Evolutionary conservation across 1,140 invertebrate genomes (phyloP).

Genomic region (Tetramorium alpestre): DNA sequence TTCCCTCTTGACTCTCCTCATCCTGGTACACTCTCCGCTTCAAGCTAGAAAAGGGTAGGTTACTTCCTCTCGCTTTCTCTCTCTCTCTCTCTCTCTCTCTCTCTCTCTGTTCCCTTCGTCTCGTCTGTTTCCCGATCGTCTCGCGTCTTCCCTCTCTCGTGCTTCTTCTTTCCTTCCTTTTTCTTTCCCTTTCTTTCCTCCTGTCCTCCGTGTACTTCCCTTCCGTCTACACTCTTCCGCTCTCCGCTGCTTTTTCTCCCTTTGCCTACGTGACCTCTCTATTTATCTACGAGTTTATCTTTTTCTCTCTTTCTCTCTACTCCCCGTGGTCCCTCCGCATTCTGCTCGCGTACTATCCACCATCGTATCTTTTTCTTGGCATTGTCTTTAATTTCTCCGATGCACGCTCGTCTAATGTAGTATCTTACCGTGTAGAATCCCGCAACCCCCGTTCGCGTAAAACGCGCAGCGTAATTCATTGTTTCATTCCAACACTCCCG

Average conservation of each 20-base stretch:
- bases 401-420: slow-evolving; percentile 53
- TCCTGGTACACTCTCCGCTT: slow-evolving; percentile 73
- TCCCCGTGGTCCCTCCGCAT: background rate
- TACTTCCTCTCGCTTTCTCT: slow-evolving; percentile 60
- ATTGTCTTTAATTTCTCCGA: slow-evolving; percentile 57
- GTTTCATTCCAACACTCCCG: slow-evolving; percentile 48
- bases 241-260: slow-evolving; percentile 28
- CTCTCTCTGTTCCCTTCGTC: slow-evolving; percentile 10
- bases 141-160: background rate
- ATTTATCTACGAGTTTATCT: slow-evolving; percentile 37
- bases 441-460: slow-evolving; percentile 22
- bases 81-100: slow-evolving; percentile 11
- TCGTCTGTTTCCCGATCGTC: background rate
- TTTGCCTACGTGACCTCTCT: slow-evolving; percentile 35
- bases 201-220: slow-evolving; percentile 22
- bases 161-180: background rate
- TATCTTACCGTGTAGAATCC: slow-evolving; percentile 38
- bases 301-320: background rate
- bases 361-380: slow-evolving; percentile 52
- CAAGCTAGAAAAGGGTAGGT: slow-evolving; percentile 77
- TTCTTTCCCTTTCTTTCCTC: background rate
- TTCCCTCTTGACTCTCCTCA: slow-evolving; percentile 81
- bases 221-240: slow-evolving; percentile 27
- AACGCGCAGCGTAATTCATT: slow-evolving; percentile 58
- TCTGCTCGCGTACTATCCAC: slow-evolving; percentile 18